Percentiles rank a stretch among this genome's conserved stretches.
Conservation (phyloP, 2,888 invertebrate species). For the Erebia aethiops region DNA sequence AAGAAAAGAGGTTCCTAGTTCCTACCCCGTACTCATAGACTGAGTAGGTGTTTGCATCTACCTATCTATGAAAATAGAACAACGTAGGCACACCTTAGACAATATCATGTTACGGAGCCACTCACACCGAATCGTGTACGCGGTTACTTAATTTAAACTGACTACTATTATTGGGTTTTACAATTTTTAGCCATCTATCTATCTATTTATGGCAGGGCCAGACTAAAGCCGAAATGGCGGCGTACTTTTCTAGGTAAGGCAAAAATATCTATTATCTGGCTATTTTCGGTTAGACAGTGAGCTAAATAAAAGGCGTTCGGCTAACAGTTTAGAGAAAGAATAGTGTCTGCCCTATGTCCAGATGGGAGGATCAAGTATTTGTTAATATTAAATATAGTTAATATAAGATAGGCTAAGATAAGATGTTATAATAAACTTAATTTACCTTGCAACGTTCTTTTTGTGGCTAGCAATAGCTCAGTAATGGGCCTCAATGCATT, state of each 20-base stretch:
- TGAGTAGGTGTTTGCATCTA: background rate
- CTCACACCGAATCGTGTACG: conserved; percentile 7
- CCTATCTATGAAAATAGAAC: background rate
- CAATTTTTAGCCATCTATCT: too few relatives aligned
- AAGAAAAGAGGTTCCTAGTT: background rate
- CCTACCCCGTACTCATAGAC: background rate
- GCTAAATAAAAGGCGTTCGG: background rate
- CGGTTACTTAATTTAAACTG: background rate
- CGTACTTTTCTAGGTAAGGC: background rate
- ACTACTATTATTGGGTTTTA: background rate
- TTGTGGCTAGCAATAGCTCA: conserved; percentile 89
- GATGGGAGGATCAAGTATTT: background rate
- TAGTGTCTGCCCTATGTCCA: background rate
- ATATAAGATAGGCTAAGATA: too few relatives aligned
- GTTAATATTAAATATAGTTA: background rate
- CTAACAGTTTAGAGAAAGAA: background rate
- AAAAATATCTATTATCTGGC: background rate
- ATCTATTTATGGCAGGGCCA: too few relatives aligned
- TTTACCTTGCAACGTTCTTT: conserved; percentile 88
- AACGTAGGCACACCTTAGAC: background rate
- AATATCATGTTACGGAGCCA: background rate
- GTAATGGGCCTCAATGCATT: conserved; percentile 89
- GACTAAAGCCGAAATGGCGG: background rate
- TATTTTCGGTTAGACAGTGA: too few relatives aligned
- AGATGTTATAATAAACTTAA: background rate